Evolutionary conservation across 2,113 vertebrate species (phyloP), one percentile per base, ranked within the genome.

Genomic region (Ivindomyrus marchei): DNA sequence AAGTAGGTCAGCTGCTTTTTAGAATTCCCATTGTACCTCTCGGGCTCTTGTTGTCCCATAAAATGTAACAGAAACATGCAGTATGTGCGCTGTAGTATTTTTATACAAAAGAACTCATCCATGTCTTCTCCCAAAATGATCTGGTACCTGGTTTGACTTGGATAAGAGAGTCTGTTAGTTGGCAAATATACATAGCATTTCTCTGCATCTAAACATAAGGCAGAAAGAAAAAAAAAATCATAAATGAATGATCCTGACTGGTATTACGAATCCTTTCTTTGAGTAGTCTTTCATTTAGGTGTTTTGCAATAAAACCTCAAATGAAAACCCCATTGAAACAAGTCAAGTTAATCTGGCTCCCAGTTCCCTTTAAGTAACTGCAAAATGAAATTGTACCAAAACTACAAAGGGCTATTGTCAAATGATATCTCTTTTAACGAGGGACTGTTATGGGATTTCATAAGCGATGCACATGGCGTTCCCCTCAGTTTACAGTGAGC

Each of bases 1-100:
- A 95, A 94, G 92, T 95, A 94, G 95, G 94, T 96, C 94, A 95
- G 87, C 92, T 93, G 93, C 92, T 93, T 94, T 90, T 80, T 80
- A 80, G 36, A 80, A 80, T 42, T 88, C 58, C 58, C 88, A 31
- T 45, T 74, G 45, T 74, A 49, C 45, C 42, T 47, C 47, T 88
- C 88, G 47, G 45, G 58, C 88, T 74, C 66, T 50, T 88, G 62
- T 74, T 88, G 88, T 74, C 27, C 46, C 62, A 70, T 70, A 88
- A 88, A 88, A 49, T 42, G 74, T 80, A 36, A 80, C 36, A 42
- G 74, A 80, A 80, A 80, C 31, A 80, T 80, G 36, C 74, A 15
- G 74, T 80, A 80, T 17, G 36, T 80, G 36, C 10, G 36, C 31
- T 42, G 31, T 42, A 80, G 74, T 80, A 80, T 80, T 42, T 80